phyloP scores from a whole-genome alignment of 2,113 vertebrate genomes.

The Meles meles region DNA sequence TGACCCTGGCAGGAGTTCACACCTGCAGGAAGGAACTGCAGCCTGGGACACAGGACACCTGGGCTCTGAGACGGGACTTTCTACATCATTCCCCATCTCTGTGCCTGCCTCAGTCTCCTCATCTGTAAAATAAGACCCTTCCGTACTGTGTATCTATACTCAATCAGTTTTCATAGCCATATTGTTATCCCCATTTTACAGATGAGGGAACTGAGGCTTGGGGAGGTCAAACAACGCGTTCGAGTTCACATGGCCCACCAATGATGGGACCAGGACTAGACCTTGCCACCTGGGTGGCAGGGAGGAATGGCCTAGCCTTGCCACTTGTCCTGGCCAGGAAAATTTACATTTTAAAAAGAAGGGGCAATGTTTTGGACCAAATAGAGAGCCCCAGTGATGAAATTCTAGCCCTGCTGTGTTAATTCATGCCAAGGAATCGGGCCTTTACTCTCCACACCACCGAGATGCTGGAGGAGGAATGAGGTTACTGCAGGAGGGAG shows the following conservation, averaged over 20 bases:
- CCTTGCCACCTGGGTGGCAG: too few species aligned
- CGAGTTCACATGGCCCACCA: not conserved
- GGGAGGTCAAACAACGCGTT: not conserved
- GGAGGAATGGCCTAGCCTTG: rapidly evolving
- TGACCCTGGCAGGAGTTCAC: too few species aligned
- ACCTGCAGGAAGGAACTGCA: not conserved
- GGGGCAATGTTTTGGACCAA: too few species aligned
- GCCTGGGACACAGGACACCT: not conserved
- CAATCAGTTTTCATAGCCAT: not conserved
- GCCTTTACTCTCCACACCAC: not conserved
- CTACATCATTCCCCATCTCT: not conserved
- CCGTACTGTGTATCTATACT: not conserved
- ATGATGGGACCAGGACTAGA: not conserved
- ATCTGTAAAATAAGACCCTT: not conserved
- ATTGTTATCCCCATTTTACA: not conserved
- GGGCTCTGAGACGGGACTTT: not conserved
- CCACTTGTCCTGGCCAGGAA: too few species aligned
- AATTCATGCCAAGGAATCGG: not conserved
- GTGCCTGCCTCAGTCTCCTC: not conserved
- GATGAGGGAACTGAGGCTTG: not conserved
- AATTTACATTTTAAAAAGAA: not conserved
- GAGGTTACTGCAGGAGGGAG: not conserved
- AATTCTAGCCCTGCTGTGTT: not conserved
- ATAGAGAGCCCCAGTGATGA: not conserved
- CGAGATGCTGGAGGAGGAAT: not conserved